Percentiles rank a stretch among this genome's conserved stretches.
Conservation (phyloP, 2,797 vertebrate genomes). For the Hapalemur alaotrensis region DNA sequence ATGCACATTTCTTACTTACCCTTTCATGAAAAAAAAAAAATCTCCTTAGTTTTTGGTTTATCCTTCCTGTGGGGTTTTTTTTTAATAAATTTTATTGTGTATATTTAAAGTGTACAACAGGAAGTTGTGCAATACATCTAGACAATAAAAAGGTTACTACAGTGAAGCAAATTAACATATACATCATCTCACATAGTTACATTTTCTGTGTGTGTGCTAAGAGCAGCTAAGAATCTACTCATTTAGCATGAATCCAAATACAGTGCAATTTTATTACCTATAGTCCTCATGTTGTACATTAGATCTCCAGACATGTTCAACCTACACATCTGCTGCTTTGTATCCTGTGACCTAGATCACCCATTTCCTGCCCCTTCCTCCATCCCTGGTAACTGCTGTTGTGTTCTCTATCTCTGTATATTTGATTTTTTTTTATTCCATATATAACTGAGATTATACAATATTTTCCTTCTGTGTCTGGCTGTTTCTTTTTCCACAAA, state of each 20-base stretch:
- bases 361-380: background rate
- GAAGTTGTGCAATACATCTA: background rate
- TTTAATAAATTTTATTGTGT: background rate
- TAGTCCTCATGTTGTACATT: background rate
- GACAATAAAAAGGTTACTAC: background rate
- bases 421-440: background rate
- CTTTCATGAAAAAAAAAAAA: background rate
- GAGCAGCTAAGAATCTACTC: background rate
- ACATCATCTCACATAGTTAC: background rate
- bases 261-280: background rate
- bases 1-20: background rate
- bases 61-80: background rate
- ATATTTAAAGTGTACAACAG: background rate
- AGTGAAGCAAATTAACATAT: background rate
- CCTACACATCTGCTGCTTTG: background rate
- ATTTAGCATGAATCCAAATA: background rate
- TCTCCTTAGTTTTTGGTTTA: background rate
- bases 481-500: background rate
- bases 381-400: background rate
- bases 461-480: background rate
- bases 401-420: background rate
- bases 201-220: background rate
- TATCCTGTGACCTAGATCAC: background rate
- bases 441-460: background rate
- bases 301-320: background rate